Evolutionary conservation across 2,888 invertebrate species (phyloP), one percentile per base, ranked within the genome.

Genomic region (Elysia crispata): DNA sequence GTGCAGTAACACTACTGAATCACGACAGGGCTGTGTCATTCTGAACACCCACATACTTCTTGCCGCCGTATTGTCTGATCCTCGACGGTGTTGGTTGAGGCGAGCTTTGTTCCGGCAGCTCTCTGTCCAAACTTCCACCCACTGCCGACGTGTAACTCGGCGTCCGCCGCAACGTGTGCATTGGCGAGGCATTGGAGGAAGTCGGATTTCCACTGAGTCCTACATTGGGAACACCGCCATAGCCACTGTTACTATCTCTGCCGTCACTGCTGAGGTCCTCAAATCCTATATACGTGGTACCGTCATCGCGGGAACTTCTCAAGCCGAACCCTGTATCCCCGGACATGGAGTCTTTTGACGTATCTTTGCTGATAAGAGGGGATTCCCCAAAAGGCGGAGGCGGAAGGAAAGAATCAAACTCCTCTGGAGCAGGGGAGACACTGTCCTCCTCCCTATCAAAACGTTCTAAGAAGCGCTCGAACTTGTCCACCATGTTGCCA

Each of bases 71-170:
- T 54, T 83, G 83, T 31, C 86, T 79, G 31, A 67, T 31, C 15
- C 66, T 54, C 3, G 41, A 41, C 11, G 54, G 49, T 0, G 67
- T 69, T 13, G 30, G 62, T 13, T 33, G 25, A 13, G 76, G 80
- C 1, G 76, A 72, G 3, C 1, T 33, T 13, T 66, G 41, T 8
- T 66, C 60, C 1, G 20, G 25, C 6, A 64, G 28, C 23, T 81
- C 81, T 20, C 67, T 50, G 25, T 76, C 77, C 30, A 77, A 54
- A 62, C 78, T 78, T 62, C 83, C 81, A n/a, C 84, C 83, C 28
- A 83, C 80, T 1, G 87, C 87, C 57, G 84, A 83, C 33, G 85
- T 86, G 80, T 87, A 87, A 78, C 87, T 87, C 1, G 87, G 87
- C 23, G 87, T 86, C 18, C 87, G 83, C 23, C 67, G 73, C 33